Evolutionary conservation across 2,888 invertebrate genomes (phyloP), one percentile per base, ranked within the genome.

Genomic region (Polyommatus iphigenia): DNA sequence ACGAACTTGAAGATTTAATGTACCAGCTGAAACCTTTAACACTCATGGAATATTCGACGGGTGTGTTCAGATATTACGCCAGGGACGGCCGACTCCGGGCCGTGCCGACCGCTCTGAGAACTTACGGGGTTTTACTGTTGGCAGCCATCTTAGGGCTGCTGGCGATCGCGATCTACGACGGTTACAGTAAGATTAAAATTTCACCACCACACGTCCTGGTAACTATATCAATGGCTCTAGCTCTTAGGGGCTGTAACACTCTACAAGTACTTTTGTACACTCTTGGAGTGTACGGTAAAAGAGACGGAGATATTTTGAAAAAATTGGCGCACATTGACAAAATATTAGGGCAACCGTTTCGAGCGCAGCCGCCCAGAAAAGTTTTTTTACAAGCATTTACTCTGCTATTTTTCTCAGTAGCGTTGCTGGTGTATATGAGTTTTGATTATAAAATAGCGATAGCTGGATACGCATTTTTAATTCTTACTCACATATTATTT

Each of bases 61-160:
- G 71, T 32, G 36, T 71, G 3, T 71, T 71, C 71, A 71, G 41
- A 18, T 41, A 36, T 71, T 41, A 71, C 71, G 71, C 36, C 15
- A 36, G 36, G 1, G 36, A 71, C n/a, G 41, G 41, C 13, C 36
- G 15, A 36, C 59, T 20, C 3, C 20, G 20, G 20, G 8, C 20
- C 8, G 10, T 59, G 20, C 59, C 59, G 6, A 8, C 20, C 59
- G 59, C 59, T 7, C 59, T 59, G 8, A n/a, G 20, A 10, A 8
- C 20, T 20, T 59, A 59, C 20, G 20, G 20, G 7, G 8, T 59
- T 20, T 20, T 59, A 20, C 20, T 59, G 8, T 8, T 59, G 10
- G 10, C 8, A 20, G 20, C 10, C 20, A 20, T 20, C 24, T 59
- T 59, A 20, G 59, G 20, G 59, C 24, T 59, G 3, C 20, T 59